Conservation (phyloP, 2,888 invertebrate species). For the Gasteruption jaculator region DNA sequence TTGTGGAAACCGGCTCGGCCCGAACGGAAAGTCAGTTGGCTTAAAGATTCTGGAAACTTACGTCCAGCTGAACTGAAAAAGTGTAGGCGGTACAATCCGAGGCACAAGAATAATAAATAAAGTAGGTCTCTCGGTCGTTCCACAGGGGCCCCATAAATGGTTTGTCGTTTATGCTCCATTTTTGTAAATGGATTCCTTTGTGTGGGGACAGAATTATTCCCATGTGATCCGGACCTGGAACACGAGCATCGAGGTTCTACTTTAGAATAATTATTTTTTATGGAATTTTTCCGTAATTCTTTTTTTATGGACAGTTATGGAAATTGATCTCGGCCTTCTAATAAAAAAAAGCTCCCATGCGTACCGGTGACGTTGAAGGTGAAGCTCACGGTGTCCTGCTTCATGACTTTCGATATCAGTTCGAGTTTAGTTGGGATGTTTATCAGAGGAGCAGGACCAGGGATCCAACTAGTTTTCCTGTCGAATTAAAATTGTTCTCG, state of each 20-base stretch:
- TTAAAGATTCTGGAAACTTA: too few species aligned
- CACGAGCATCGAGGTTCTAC: too few species aligned
- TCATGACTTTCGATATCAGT: slow-evolving; percentile 48
- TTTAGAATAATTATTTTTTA: too few species aligned
- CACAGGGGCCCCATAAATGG: slow-evolving; percentile 57
- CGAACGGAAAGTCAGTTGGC: slow-evolving; percentile 7
- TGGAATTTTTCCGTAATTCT: too few species aligned
- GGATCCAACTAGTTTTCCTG: slow-evolving; percentile 61
- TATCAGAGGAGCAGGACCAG: slow-evolving; percentile 55
- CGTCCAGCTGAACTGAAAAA: slow-evolving; percentile 61
- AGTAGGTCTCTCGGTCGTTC: slow-evolving; percentile 61
- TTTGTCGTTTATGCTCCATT: slow-evolving; percentile 59
- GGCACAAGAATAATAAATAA: slow-evolving; percentile 66
- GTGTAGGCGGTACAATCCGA: slow-evolving; percentile 57
- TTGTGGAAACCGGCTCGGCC: too few species aligned
- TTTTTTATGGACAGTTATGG: too few species aligned
- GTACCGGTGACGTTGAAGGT: slow-evolving; percentile 55
- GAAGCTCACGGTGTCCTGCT: slow-evolving; percentile 49
- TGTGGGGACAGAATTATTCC: slow-evolving; percentile 63
- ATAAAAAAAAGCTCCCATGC: too few species aligned
- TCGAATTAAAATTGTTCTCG: slow-evolving; percentile 10
- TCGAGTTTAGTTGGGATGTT: slow-evolving; percentile 53
- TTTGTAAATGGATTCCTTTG: slow-evolving; percentile 54
- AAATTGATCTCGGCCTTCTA: too few species aligned
- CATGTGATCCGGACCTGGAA: slow-evolving; percentile 65